Evolutionary conservation across 2,888 invertebrate species (phyloP), one percentile per base, ranked within the genome.

Genomic region (Tetramorium bicarinatum): DNA sequence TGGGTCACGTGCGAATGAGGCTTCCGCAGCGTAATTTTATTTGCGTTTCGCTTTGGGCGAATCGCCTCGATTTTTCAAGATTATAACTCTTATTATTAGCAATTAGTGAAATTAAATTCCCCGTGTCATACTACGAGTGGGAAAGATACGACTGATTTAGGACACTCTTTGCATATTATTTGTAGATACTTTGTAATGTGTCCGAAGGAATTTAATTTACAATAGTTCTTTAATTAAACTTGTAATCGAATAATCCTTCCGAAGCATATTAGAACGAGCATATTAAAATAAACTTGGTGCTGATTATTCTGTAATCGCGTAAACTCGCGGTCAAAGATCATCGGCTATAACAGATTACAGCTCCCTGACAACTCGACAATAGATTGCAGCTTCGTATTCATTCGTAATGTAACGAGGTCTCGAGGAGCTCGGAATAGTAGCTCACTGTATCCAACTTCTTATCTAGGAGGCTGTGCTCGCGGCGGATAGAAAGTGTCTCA

Each of bases 401-500:
- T 69, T 83, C 49, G 75, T 72, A 72, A 69, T 66, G n/a, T 67
- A 79, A 82, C 74, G 77, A 81, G 64, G 44, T 67, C 38, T 49
- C 49, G 72, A 21, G 34, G 21, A 13, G 62, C 74, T 49, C 49
- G 64, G 67, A 74, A 79, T 82, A 75, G 72, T 61, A 38, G 83
- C 62, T 66, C 34, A 18, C 69, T 56, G 81, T 69, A 52, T 56
- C 9, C 61, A 41, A 21, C 29, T 67, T 13, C 74, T 85, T 77
- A 76, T 84, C 85, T 67, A 67, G 79, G 76, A 75, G 59, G 62
- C 76, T 54, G 25, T 34, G 85, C 81, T 87, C 85, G 83, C 59
- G 86, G 75, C 72, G 71, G 81, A 49, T 85, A 75, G 76, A 85
- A 85, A 85, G 75, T 84, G 79, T 86, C 82, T 88, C 86, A 87